These are phyloP conservation scores for Cephus pulcher DNA, from an alignment of 2,888 invertebrate genomes.

Conservation along the genomic window DNA sequence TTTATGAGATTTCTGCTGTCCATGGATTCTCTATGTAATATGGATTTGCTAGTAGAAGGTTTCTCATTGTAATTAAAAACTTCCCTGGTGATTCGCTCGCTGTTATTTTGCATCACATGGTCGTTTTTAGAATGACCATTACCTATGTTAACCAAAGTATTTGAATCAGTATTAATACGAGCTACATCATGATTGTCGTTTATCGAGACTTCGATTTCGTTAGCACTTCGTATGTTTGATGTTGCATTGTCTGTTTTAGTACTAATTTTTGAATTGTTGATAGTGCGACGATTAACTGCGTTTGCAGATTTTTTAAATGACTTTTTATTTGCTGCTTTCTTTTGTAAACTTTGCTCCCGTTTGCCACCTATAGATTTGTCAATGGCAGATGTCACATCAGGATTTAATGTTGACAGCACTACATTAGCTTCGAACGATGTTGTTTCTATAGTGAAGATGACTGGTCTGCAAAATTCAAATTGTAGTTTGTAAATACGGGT, in stretches of 20 bases:
- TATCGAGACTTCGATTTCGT: not conserved
- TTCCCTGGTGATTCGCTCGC: not conserved
- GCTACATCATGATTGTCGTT: not conserved
- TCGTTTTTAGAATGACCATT: not conserved
- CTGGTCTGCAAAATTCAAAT: slow-evolving; percentile 70
- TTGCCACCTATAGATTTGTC: slow-evolving; percentile 57
- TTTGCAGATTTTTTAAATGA: slow-evolving; percentile 44
- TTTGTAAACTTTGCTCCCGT: slow-evolving; percentile 62
- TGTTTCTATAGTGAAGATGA: slow-evolving; percentile 80
- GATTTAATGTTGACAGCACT: slow-evolving; percentile 82
- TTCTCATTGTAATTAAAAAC: not conserved
- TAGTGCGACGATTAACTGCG: slow-evolving; percentile 47
- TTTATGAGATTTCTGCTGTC: not conserved
- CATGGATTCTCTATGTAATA: not conserved
- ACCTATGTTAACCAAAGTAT: not conserved
- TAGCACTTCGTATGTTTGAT: slow-evolving; percentile 6
- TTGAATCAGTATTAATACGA: not conserved
- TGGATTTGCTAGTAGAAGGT: slow-evolving; percentile 3
- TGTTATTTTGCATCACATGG: not conserved
- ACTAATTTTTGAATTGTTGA: slow-evolving; percentile 19
- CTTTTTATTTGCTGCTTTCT: slow-evolving; percentile 46
- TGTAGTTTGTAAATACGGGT: not conserved
- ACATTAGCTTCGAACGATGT: slow-evolving; percentile 82
- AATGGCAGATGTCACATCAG: slow-evolving; percentile 56
- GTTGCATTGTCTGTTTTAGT: slow-evolving; percentile 18